Percentiles rank a stretch among this genome's conserved stretches.
Conservation (phyloP, 2,888 invertebrate genomes). For the Amblyjoppa proteus region DNA sequence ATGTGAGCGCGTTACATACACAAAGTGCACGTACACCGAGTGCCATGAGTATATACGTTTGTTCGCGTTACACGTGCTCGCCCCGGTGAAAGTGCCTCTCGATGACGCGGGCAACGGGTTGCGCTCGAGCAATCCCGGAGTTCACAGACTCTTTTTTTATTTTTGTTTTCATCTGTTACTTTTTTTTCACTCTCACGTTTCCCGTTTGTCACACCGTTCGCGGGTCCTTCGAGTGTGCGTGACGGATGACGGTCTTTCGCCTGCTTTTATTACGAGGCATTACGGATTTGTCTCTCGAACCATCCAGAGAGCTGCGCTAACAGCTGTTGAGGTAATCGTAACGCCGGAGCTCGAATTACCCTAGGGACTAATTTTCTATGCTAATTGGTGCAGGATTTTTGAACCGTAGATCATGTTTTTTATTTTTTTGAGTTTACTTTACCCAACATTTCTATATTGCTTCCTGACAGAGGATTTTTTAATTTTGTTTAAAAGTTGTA, state of each 20-base stretch:
- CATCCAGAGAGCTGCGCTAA: neutral
- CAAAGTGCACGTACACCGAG: neutral
- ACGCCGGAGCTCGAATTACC: neutral
- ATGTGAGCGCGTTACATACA: neutral
- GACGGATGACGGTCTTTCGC: constrained; percentile 14
- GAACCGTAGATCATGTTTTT: too few relatives aligned
- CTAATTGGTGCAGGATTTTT: neutral
- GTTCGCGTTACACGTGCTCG: constrained; percentile 47
- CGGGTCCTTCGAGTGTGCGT: constrained; percentile 19
- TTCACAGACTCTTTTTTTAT: constrained; percentile 21
- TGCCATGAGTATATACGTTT: constrained; percentile 18
- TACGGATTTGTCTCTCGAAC: constrained; percentile 46
- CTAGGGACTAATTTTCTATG: neutral
- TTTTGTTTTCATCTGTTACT: neutral
- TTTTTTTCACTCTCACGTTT: constrained; percentile 7
- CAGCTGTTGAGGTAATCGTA: neutral
- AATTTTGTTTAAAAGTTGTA: neutral
- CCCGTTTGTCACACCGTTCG: constrained; percentile 26
- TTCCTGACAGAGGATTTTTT: too few relatives aligned
- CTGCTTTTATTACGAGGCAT: constrained; percentile 40
- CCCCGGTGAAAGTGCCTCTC: constrained; percentile 62
- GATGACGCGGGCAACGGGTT: constrained; percentile 57
- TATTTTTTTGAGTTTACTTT: too few relatives aligned
- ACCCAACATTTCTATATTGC: too few relatives aligned
- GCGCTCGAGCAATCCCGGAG: constrained; percentile 47